Base-by-base conservation (phyloP, 2,113 vertebrate species). In the Cyprinodon tularosa region DNA sequence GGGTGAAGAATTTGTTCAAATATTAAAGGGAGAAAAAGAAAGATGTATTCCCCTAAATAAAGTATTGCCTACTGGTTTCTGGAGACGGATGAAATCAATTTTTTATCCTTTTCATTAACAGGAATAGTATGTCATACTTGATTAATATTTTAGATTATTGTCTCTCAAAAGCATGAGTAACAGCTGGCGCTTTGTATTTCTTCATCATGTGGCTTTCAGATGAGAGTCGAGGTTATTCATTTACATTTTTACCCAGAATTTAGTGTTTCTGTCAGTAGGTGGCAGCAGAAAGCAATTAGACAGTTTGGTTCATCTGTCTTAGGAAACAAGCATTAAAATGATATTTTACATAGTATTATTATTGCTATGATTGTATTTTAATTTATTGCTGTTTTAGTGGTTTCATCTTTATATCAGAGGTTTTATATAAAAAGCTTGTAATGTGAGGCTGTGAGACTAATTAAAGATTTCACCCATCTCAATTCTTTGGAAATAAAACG, bases 281-380 rank as follows among this genome's bases (percentile, higher is more conserved):
- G 91, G 91, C 90, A 90, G 89, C 84, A 91, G 69, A 87, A 78
- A 91, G 72, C 86, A 77, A 76, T 86, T 70, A 74, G 77, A 79
- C 68, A 83, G 65, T 14, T 64, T 61, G 37, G 45, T 45, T 70
- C 67, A 69, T 20, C 37, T 3, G 6, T 48, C 22, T 38, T 22
- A 53, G 47, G 37, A 42, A 29, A 15, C 2, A 1, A 66, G 1
- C 0, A 20, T 17, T 63, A 45, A 20, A 15, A 59, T 45, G 36
- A 10, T 22, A 14, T 68, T 0, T 62, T n/a, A 57, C 39, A 47
- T 38, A 4, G 0, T 20, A n/a, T 75, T 76, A 45, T 10, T 45
- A 45, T 45, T 45, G n/a, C 20, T 57, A 14, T 57, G 20, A n/a
- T 20, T 57, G 20, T 57, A n/a, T 57, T 57, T 17, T n/a, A 57